Evolutionary conservation across 92 coral and sea anemone genomes (phyloP).

Genomic region (Porites divaricata): DNA sequence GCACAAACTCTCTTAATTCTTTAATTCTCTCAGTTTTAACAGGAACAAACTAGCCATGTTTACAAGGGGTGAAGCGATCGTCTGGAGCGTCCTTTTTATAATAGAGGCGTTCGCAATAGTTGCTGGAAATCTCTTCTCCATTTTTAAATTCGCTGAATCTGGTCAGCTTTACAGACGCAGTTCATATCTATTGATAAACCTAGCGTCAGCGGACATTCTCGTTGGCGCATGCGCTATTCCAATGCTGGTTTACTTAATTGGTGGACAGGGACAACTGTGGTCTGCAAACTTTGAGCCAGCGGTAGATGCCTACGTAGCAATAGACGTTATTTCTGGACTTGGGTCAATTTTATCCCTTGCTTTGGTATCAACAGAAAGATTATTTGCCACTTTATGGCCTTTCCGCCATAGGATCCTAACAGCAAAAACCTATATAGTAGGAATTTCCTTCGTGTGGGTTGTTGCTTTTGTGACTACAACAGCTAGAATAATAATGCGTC

Average conservation of each 20-base stretch:
- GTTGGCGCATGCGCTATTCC: constrained; percentile 47
- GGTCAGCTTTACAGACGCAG: constrained; percentile 32
- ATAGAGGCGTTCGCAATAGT: constrained; percentile 34
- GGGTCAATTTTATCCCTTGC: constrained; percentile 44
- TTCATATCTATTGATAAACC: constrained; percentile 35
- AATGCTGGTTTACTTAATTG: constrained; percentile 20
- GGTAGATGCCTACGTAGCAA: not conserved
- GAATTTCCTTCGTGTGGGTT: constrained; percentile 27
- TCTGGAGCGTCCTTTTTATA: constrained; percentile 20
- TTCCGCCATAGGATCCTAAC: constrained; percentile 24
- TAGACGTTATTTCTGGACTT: constrained; percentile 37
- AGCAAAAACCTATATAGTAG: not conserved
- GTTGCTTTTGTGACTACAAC: constrained; percentile 1
- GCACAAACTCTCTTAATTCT: too few species aligned
- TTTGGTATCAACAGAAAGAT: constrained; percentile 29
- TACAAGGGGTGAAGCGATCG: constrained; percentile 20
- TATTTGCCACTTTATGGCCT: constrained; percentile 39
- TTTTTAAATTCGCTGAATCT: constrained; percentile 27
- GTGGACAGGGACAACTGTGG: constrained; percentile 20
- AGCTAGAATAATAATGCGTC: constrained; percentile 1
- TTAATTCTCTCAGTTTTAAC: not conserved
- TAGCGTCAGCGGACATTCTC: constrained; percentile 42
- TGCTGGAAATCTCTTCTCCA: constrained; percentile 34
- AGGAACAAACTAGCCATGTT: not conserved
- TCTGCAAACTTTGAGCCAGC: not conserved